Conservation (phyloP, 1,140 invertebrate genomes). For the Drosophila quadrilineata region DNA sequence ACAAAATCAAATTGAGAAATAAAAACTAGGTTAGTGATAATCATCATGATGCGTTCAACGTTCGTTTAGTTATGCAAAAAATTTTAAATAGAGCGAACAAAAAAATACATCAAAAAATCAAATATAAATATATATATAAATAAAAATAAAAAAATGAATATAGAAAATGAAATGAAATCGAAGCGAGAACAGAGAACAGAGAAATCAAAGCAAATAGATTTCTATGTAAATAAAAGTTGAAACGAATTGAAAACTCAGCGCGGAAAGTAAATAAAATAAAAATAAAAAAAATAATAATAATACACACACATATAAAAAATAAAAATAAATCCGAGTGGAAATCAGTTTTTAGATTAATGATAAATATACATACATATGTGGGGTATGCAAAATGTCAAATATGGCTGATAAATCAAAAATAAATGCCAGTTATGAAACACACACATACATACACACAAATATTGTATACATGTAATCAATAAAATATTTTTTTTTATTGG, state of each 20-base stretch:
- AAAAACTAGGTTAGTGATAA: conserved; percentile 72
- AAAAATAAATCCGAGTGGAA: neutral
- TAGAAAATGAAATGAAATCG: neutral
- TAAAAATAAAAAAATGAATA: neutral
- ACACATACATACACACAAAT: conserved; percentile 3
- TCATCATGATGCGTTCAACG: conserved; percentile 70
- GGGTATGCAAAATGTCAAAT: conserved; percentile 6
- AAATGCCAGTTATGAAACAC: conserved; percentile 37
- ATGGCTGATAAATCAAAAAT: conserved; percentile 46
- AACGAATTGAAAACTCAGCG: conserved; percentile 39
- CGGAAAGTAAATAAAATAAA: neutral
- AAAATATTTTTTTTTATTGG: conserved; percentile 46
- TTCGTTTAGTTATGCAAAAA: conserved; percentile 71
- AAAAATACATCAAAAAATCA: too few species aligned
- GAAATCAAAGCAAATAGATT: conserved; percentile 23
- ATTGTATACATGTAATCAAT: conserved; percentile 29
- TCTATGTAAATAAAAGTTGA: conserved; percentile 64
- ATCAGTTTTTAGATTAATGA: conserved; percentile 47
- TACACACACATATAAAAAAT: too few species aligned
- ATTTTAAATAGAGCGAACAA: conserved; percentile 20
- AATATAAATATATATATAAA: too few species aligned
- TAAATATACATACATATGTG: conserved; percentile 6
- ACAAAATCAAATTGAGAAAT: neutral
- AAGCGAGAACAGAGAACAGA: conserved; percentile 5
- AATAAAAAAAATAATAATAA: neutral